Base-by-base conservation (phyloP, 2,888 invertebrate genomes). In the Synergus gifuensis region DNA sequence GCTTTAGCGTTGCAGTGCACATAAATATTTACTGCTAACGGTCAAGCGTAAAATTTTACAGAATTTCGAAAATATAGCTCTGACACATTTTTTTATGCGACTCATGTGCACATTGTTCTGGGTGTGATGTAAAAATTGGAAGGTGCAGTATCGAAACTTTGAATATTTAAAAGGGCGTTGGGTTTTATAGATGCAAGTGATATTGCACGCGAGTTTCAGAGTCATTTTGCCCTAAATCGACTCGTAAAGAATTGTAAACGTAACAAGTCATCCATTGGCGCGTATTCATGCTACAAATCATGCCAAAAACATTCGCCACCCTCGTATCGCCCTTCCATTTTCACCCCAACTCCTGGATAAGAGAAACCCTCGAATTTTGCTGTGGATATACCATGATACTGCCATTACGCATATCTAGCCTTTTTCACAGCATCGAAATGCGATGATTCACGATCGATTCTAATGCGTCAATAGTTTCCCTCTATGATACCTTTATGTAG, bases 311-410 rank as follows among this genome's bases (percentile, higher is more conserved):
- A 82, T 83, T 77, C 76, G 78, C 76, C 78, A 80, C 83, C 83
- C 78, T 73, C 62, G n/a, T 28, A 2, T 28, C 36, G 76, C 42
- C 67, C 82, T 81, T 79, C 64, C 78, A 67, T 46, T 67, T 46
- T 42, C 42, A 16, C 42, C 66, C 16, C 66, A 46, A 46, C 69
- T 46, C 69, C 69, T 16, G 14, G 42, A 67, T 77, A 82, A 82
- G 79, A 77, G 78, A 80, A 79, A 76, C 82, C 80, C 83, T 80
- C 81, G 79, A 83, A 82, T 82, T 83, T 83, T 80, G 82, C 83
- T 79, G 82, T 78, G 82, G 82, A 82, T 49, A 76, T 78, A 79
- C 46, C 82, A 80, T 79, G 79, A 82, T 81, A 82, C 82, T 78
- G 79, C 81, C 73, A 82, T 82, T 83, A 83, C 73, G 78, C 79